Evolutionary conservation across 2,797 vertebrate genomes (phyloP), one percentile per base, ranked within the genome.

Genomic region (Micropoecilia bifurca): DNA sequence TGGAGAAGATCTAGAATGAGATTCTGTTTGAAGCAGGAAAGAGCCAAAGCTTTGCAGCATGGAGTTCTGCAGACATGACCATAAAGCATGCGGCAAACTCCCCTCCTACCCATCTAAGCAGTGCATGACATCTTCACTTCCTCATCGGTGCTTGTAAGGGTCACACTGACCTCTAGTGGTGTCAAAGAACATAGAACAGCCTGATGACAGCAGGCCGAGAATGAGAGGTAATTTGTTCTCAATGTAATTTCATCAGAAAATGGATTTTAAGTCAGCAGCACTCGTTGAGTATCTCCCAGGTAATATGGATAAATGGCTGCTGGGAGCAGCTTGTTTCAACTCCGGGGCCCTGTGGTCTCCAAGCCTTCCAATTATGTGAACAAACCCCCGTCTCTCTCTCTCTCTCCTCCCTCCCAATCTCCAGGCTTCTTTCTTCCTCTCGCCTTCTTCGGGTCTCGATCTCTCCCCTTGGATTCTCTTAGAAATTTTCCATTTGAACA

Each of bases 101-200:
- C 66, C 75, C 87, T 85, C 80, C 88, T 85, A 69, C 83, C 66
- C 72, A 81, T 76, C 57, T 76, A 39, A 76, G 76, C 73, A 43
- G 68, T 14, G 33, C 74, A 78, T 84, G 88, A 87, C 80, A 83
- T 78, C 88, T 78, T 88, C 83, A 81, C 80, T 85, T 39, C 50
- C 39, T 5, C 0, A 0, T 25, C 36, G 1, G 33, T 20, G 39
- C 86, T 82, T 33, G 9, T 75, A 77, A 81, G 91, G 82, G 83
- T 85, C 92, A 94, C 89, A 94, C 91, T 96, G 95, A 93, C 94
- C 93, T 93, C 95, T 95, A 91, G 94, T 95, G 96, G 91, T 41
- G 57, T n/a, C 74, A 28, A 12, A 46, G 81, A 86, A 84, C 85
- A 74, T 45, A 39, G 43, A 1, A 20, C 55, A 30, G 28, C 3